Percentiles rank a stretch among this genome's conserved stretches.
These are phyloP conservation scores for Amphipyra berbera DNA, from an alignment of 2,888 invertebrate genomes.

Conservation along the genomic window DNA sequence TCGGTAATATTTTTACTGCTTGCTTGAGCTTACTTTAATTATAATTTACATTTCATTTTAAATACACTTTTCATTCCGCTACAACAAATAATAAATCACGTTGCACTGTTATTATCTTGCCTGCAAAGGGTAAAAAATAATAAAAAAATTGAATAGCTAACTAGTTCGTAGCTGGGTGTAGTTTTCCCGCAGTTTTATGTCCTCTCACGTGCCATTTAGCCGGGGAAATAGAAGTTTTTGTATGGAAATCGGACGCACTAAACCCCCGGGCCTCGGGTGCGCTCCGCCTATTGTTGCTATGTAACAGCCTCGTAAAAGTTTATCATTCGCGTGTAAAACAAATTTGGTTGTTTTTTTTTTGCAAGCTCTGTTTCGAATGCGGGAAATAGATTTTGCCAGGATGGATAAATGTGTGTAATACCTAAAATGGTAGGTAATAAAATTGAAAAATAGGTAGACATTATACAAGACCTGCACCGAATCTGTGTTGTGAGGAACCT, in stretches of 20 bases:
- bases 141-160: constrained; percentile 65
- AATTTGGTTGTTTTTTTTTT: constrained; percentile 69
- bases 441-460: neutral
- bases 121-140: constrained; percentile 71
- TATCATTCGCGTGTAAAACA: constrained; percentile 81
- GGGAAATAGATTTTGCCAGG: constrained; percentile 5
- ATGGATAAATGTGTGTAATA: too few relatives aligned
- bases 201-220: constrained; percentile 89
- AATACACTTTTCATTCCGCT: too few relatives aligned
- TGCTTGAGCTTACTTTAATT: too few relatives aligned
- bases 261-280: constrained; percentile 77
- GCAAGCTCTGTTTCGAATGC: constrained; percentile 34
- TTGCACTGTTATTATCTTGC: constrained; percentile 51
- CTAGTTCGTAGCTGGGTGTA: constrained; percentile 71
- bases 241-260: constrained; percentile 89
- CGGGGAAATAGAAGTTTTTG: constrained; percentile 89
- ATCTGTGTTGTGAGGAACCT: too few relatives aligned
- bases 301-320: constrained; percentile 86
- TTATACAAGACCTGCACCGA: too few relatives aligned
- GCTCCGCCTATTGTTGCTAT: constrained; percentile 84
- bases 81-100: constrained; percentile 18
- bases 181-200: constrained; percentile 87
- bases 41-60: too few relatives aligned
- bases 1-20: too few relatives aligned
- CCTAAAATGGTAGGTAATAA: neutral